These are phyloP conservation scores for Nasua narica DNA, from an alignment of 2,797 vertebrate species.

Conservation along the genomic window DNA sequence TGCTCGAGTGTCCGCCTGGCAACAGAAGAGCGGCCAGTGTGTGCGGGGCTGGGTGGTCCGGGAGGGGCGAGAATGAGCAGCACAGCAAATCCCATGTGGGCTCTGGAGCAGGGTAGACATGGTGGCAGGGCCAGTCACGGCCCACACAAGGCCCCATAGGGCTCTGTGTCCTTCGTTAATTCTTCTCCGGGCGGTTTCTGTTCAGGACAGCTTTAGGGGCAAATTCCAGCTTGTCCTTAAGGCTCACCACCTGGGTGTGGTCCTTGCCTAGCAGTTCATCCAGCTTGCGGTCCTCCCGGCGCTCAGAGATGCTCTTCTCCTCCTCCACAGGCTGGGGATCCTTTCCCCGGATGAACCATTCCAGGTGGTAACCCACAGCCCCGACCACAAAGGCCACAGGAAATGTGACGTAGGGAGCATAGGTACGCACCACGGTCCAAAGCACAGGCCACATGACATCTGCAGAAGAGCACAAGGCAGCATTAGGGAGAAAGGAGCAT, in stretches of 20 bases:
- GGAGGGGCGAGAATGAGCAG: slow-evolving; percentile 24
- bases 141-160: not conserved
- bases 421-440: slow-evolving; percentile 90
- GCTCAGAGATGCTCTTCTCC: slow-evolving; percentile 91
- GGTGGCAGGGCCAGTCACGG: not conserved
- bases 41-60: not conserved
- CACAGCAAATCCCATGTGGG: not conserved
- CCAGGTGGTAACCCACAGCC: slow-evolving; percentile 95
- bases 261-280: slow-evolving; percentile 91
- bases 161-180: slow-evolving; percentile 75
- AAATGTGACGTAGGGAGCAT: slow-evolving; percentile 97
- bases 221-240: slow-evolving; percentile 97
- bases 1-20: not conserved
- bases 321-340: slow-evolving; percentile 82
- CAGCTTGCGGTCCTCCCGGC: slow-evolving; percentile 94
- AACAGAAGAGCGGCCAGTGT: not conserved
- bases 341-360: slow-evolving; percentile 93
- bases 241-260: slow-evolving; percentile 93
- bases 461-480: slow-evolving; percentile 38
- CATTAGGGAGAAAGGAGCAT: not conserved
- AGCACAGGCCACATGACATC: slow-evolving; percentile 93
- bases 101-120: not conserved
- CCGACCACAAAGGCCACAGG: slow-evolving; percentile 97
- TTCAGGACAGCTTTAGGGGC: slow-evolving; percentile 94
- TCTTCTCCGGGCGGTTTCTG: slow-evolving; percentile 94